A percentile compares a stretch with the other conserved stretches of the same genome.
These are phyloP conservation scores for Allacma fusca DNA, from an alignment of 2,888 invertebrate species.

Conservation along the genomic window DNA sequence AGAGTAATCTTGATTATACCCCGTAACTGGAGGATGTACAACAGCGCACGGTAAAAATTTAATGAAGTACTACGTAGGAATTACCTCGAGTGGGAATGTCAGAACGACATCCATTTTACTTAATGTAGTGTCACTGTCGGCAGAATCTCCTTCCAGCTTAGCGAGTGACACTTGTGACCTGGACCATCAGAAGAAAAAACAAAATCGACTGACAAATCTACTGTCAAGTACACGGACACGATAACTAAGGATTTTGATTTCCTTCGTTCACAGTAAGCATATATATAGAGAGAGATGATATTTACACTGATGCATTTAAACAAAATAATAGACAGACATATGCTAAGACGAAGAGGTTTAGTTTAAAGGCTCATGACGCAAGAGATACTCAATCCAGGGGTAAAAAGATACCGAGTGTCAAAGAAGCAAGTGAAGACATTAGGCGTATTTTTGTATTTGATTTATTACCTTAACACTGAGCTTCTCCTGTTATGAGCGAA, in stretches of 20 bases:
- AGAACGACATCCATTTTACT: constrained; percentile 98
- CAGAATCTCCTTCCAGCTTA: constrained; percentile 92
- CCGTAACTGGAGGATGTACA: too few relatives aligned
- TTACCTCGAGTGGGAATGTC: constrained; percentile 93
- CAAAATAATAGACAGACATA: constrained; percentile 13
- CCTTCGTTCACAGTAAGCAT: constrained; percentile 3
- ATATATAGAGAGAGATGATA: background rate
- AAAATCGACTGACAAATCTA: constrained; percentile 46
- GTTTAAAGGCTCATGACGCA: constrained; percentile 27
- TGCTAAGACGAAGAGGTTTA: background rate
- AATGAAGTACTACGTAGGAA: too few relatives aligned
- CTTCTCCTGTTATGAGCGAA: constrained; percentile 65
- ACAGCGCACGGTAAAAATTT: too few relatives aligned
- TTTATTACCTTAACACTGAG: constrained; percentile 67
- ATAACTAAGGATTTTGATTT: background rate
- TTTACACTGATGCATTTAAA: background rate
- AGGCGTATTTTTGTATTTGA: constrained; percentile 42
- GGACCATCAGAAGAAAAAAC: constrained; percentile 61
- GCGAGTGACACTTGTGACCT: constrained; percentile 92
- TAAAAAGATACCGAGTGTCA: constrained; percentile 27
- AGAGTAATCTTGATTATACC: too few relatives aligned
- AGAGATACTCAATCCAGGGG: constrained; percentile 33
- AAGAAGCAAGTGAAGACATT: constrained; percentile 36
- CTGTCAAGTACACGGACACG: constrained; percentile 22
- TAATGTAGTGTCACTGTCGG: constrained; percentile 93